A percentile compares a stretch with the other conserved stretches of the same genome.
Evolutionary conservation across 2,113 vertebrate genomes (phyloP).

Genomic region (Hyperoodon ampullatus): DNA sequence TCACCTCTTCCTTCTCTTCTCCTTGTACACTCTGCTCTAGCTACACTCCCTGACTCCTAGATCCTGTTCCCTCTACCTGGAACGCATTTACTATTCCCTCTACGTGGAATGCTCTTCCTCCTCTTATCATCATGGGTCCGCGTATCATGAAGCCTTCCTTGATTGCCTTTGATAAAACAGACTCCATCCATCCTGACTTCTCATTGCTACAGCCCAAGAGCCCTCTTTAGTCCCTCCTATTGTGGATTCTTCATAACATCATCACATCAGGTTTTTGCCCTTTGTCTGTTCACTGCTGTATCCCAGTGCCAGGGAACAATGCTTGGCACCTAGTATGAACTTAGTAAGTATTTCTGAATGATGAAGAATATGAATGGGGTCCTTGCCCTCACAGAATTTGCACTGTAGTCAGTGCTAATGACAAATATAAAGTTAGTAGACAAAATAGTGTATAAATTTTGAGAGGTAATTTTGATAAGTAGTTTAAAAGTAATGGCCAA

Average conservation of each 20-base stretch:
- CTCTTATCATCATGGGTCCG: neutral
- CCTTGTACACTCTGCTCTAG: neutral
- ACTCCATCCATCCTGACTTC: neutral
- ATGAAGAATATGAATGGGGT: neutral
- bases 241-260: neutral
- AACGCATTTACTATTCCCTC: neutral
- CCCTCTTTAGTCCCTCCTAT: neutral
- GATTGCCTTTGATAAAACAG: neutral
- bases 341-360: slow-evolving; percentile 25
- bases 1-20: neutral
- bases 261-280: neutral
- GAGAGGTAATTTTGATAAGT: neutral
- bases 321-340: neutral
- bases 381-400: neutral
- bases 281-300: neutral
- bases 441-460: neutral
- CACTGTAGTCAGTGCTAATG: neutral
- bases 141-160: neutral
- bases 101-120: neutral
- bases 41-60: neutral
- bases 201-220: neutral
- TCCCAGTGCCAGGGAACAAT: neutral
- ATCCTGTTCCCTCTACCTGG: neutral
- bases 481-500: neutral
- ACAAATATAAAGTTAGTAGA: neutral